Percentiles rank a stretch among this genome's conserved stretches.
phyloP scores from a whole-genome alignment of 2,113 vertebrate genomes.

The Cottus gobio region DNA sequence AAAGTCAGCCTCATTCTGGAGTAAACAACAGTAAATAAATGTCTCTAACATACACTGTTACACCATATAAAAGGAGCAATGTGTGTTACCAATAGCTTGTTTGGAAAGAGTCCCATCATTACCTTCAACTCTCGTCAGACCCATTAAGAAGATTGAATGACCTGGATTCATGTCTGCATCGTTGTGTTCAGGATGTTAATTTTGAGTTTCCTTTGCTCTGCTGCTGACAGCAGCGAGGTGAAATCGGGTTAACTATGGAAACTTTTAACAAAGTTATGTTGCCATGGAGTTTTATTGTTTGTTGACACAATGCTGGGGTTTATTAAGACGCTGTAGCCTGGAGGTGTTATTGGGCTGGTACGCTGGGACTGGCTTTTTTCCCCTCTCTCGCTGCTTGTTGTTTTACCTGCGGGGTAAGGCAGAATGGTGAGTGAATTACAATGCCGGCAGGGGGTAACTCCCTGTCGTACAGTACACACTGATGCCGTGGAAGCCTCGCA shows the following conservation, averaged over 20 bases:
- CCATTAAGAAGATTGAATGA: neutral
- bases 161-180: neutral
- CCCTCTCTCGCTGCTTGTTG: slow-evolving; percentile 27
- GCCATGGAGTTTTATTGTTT: slow-evolving; percentile 61
- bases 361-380: slow-evolving; percentile 38
- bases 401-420: slow-evolving; percentile 65
- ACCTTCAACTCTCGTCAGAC: slow-evolving; percentile 1
- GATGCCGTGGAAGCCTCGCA: slow-evolving; percentile 8
- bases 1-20: neutral
- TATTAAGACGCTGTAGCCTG: slow-evolving; percentile 67
- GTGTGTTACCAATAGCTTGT: neutral
- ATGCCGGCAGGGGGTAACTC: slow-evolving; percentile 53
- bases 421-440: slow-evolving; percentile 60
- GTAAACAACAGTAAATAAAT: neutral
- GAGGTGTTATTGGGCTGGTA: slow-evolving; percentile 61
- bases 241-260: slow-evolving; percentile 52
- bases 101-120: neutral
- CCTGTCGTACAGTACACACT: slow-evolving; percentile 19
- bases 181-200: neutral
- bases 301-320: slow-evolving; percentile 58
- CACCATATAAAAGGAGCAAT: neutral
- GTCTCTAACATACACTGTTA: neutral
- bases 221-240: slow-evolving; percentile 19
- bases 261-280: slow-evolving; percentile 61
- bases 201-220: neutral